phyloP scores from a whole-genome alignment of 2,113 vertebrate genomes.

The Ciconia maguari region DNA sequence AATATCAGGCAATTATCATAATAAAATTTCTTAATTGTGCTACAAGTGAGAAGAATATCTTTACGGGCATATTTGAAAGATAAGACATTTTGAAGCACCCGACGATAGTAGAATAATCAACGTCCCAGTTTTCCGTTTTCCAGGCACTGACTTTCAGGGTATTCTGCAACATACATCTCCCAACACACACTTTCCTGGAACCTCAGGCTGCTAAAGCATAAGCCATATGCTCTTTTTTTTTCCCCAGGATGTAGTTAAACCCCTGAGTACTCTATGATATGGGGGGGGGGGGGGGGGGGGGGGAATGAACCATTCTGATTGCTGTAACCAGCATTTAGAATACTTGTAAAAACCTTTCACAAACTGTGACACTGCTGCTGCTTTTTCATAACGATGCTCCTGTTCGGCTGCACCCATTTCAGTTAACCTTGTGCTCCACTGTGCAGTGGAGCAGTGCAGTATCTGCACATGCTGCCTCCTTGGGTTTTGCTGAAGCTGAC shows the following conservation, averaged over 20 bases:
- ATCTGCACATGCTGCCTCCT: no score
- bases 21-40: neutral
- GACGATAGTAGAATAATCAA: neutral
- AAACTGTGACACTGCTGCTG: neutral
- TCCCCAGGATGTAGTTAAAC: neutral
- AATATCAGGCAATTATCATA: neutral
- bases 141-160: neutral
- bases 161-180: neutral
- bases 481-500: neutral
- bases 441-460: accelerated
- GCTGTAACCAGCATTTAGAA: neutral
- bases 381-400: neutral
- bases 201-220: neutral
- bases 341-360: neutral
- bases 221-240: neutral
- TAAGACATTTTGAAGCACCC: neutral
- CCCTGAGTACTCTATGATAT: neutral
- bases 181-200: neutral
- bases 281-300: no score
- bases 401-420: accelerated
- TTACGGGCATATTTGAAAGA: neutral
- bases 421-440: accelerated
- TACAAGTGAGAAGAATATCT: neutral
- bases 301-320: accelerated
- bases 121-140: neutral